phyloP scores from a whole-genome alignment of 2,113 vertebrate genomes.

The Thamnophis sirtalis region DNA sequence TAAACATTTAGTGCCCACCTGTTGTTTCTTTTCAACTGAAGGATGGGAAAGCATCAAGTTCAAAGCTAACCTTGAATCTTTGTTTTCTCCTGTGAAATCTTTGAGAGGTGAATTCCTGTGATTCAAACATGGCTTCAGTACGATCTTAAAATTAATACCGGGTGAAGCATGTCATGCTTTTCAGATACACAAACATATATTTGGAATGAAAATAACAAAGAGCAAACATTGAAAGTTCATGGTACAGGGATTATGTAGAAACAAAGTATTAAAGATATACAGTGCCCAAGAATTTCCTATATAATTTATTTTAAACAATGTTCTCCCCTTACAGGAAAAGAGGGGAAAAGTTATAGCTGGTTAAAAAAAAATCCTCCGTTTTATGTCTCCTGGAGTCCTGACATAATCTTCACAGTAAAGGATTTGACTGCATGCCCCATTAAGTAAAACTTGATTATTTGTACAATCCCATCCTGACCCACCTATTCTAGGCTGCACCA shows the following conservation, averaged over 20 bases:
- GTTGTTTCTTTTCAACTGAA: slow-evolving; percentile 56
- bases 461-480: too few species aligned
- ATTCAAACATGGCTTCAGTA: slow-evolving; percentile 46
- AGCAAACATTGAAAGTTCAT: slow-evolving; percentile 21
- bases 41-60: slow-evolving; percentile 49
- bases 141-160: slow-evolving; percentile 5
- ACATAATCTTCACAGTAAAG: background rate
- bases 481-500: background rate
- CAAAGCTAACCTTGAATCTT: slow-evolving; percentile 55
- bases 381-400: background rate
- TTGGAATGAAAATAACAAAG: slow-evolving; percentile 20
- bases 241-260: background rate
- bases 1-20: slow-evolving; percentile 61
- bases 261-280: slow-evolving; percentile 4
- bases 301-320: background rate
- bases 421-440: background rate
- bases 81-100: slow-evolving; percentile 43
- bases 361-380: background rate
- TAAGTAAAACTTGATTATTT: background rate
- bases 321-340: background rate
- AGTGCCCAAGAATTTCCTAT: background rate
- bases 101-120: slow-evolving; percentile 44
- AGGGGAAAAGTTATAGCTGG: background rate
- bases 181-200: slow-evolving; percentile 38
- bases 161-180: slow-evolving; percentile 26